Percentiles rank a stretch among this genome's conserved stretches.
Conservation (phyloP, 2,797 vertebrate genomes). For the Muscicapa striata region DNA sequence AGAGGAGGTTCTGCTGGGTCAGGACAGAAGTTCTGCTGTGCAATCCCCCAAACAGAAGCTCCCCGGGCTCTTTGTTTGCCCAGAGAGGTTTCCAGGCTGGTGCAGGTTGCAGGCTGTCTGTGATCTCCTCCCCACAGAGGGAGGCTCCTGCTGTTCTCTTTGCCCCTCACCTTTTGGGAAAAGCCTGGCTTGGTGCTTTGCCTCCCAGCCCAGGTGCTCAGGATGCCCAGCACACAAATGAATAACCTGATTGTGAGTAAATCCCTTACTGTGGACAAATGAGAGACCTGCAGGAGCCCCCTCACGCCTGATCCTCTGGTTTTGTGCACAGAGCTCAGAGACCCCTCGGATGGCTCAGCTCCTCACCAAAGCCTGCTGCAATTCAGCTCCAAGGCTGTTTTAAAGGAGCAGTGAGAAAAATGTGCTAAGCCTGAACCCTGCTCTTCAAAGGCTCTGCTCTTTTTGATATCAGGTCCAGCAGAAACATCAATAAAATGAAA, state of each 20-base stretch:
- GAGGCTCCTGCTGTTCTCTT: not conserved
- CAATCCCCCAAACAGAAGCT: too few species aligned
- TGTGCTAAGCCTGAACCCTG: not conserved
- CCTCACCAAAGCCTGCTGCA: not conserved
- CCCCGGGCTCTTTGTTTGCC: too few species aligned
- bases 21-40: too few species aligned
- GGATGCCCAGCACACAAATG: not conserved
- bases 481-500: conserved; percentile 50
- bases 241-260: too few species aligned
- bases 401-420: not conserved
- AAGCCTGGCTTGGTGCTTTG: rapidly evolving
- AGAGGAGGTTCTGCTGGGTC: too few species aligned
- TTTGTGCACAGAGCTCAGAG: not conserved
- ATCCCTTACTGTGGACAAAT: too few species aligned
- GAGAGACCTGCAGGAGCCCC: not conserved
- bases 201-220: not conserved
- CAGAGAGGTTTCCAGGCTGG: too few species aligned
- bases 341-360: not conserved
- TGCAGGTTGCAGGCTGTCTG: rapidly evolving
- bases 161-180: not conserved
- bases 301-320: not conserved
- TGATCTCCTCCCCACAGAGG: not conserved
- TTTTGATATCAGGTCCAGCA: conserved; percentile 25
- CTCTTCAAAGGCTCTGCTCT: not conserved
- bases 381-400: not conserved